These are phyloP conservation scores for Pluvialis apricaria DNA, from an alignment of 2,113 vertebrate species.

Conservation along the genomic window DNA sequence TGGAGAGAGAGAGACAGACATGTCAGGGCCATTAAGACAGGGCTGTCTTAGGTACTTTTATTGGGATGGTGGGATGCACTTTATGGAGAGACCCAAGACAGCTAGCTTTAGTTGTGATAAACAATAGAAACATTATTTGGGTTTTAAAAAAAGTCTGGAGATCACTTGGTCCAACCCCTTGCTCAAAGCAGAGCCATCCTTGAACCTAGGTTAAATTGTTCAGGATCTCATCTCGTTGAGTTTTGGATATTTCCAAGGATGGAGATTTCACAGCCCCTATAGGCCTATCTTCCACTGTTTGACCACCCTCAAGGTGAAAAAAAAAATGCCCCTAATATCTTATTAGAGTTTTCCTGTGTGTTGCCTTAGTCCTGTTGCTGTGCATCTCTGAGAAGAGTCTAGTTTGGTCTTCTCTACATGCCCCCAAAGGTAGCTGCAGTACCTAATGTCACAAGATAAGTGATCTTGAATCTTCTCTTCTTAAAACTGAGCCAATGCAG, in stretches of 20 bases:
- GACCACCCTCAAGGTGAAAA: background rate
- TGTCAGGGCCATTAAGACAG: background rate
- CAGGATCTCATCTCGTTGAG: background rate
- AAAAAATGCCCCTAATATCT: background rate
- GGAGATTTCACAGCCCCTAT: background rate
- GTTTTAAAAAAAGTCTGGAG: background rate
- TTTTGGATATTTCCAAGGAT: background rate
- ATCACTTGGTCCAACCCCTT: background rate
- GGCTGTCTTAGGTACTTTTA: background rate
- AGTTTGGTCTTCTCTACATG: fast-evolving
- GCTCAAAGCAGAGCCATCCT: background rate
- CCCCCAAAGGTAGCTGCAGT: background rate
- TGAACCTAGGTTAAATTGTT: background rate
- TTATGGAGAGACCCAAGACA: background rate
- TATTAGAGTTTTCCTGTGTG: background rate
- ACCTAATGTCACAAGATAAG: background rate
- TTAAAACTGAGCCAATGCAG: background rate
- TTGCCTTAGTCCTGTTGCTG: background rate
- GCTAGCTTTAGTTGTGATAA: background rate
- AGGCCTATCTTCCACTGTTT: background rate
- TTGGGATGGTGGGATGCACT: background rate
- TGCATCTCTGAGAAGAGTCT: background rate
- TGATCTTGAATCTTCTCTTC: background rate
- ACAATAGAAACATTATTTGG: background rate
- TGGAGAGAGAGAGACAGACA: background rate